These are phyloP conservation scores for Pomatostomus ruficeps DNA, from an alignment of 2,113 vertebrate genomes.

Conservation along the genomic window DNA sequence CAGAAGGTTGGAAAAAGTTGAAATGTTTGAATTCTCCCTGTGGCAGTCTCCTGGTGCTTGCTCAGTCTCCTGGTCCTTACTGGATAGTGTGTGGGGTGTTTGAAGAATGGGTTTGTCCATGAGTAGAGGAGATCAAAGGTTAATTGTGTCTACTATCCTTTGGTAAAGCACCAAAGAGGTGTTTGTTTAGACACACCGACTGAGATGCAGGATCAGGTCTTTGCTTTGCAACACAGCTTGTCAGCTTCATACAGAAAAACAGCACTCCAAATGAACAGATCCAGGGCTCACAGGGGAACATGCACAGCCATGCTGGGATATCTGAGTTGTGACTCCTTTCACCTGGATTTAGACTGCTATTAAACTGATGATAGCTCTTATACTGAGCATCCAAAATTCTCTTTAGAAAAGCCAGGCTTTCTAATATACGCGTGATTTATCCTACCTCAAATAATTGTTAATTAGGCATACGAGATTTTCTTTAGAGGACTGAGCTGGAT, in stretches of 20 bases:
- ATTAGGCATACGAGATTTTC: background rate
- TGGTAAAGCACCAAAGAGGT: background rate
- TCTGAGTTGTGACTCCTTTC: background rate
- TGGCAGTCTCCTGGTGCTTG: background rate
- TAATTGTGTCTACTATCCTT: background rate
- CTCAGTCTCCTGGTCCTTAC: background rate
- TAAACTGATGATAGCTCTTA: background rate
- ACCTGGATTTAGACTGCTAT: background rate
- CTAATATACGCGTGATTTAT: background rate
- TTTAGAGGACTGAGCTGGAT: background rate
- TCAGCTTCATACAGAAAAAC: background rate
- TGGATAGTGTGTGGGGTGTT: background rate
- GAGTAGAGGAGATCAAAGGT: background rate
- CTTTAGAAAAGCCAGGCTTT: background rate
- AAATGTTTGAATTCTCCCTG: background rate
- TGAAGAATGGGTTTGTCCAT: background rate
- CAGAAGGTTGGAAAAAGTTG: background rate
- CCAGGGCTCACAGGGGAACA: background rate
- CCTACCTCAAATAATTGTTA: background rate
- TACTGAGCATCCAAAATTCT: background rate
- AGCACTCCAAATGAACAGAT: rapidly evolving
- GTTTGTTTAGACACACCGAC: background rate
- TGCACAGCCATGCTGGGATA: background rate
- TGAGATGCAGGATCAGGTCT: background rate
- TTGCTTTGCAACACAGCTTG: background rate